A percentile compares a stretch with the other conserved stretches of the same genome.
These are phyloP conservation scores for Chironomus tepperi DNA, from an alignment of 1,140 invertebrate species.

Conservation along the genomic window DNA sequence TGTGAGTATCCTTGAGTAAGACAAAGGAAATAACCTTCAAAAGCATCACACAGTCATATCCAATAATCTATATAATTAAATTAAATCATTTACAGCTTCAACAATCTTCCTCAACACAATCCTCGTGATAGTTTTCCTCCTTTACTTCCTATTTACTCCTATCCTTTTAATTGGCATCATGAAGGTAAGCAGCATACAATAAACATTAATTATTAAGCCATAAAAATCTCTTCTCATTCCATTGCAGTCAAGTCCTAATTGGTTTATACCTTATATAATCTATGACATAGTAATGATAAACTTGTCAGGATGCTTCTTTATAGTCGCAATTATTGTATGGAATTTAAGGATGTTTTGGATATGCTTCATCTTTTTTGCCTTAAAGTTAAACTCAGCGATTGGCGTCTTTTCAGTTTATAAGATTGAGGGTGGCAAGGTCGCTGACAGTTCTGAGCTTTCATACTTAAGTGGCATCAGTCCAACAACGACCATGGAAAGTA, in stretches of 20 bases:
- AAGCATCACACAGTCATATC: neutral
- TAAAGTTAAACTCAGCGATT: neutral
- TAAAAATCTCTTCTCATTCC: neutral
- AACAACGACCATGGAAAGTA: neutral
- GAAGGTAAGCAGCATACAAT: neutral
- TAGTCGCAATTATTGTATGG: neutral
- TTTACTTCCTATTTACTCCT: neutral
- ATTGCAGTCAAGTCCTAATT: conserved; percentile 16
- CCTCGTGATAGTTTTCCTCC: neutral
- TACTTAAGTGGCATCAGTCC: neutral
- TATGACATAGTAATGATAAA: neutral
- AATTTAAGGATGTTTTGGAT: conserved; percentile 17
- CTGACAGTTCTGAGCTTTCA: neutral
- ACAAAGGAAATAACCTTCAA: neutral
- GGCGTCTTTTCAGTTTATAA: conserved; percentile 10
- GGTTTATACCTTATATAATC: neutral
- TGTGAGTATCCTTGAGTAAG: neutral
- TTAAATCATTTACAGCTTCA: neutral
- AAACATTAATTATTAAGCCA: neutral
- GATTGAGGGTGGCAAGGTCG: neutral
- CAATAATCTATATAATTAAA: neutral
- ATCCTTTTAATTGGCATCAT: neutral
- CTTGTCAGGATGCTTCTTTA: neutral
- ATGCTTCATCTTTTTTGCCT: conserved; percentile 17
- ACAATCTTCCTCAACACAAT: conserved; percentile 1